Percentiles rank a stretch among this genome's conserved stretches.
These are phyloP conservation scores for Ladona fulva DNA, from an alignment of 1,140 invertebrate species.

Conservation along the genomic window DNA sequence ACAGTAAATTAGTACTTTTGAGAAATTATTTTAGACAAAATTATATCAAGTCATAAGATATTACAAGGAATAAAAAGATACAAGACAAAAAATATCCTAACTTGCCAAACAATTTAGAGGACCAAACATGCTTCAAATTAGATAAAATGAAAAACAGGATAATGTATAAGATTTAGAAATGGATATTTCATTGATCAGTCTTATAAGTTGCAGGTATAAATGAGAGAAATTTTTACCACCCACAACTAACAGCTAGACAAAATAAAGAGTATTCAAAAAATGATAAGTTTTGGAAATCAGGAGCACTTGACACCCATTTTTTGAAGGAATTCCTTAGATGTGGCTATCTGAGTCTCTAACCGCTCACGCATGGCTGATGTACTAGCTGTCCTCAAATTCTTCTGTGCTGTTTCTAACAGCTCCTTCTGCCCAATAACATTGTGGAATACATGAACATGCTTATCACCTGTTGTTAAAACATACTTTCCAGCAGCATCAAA, in stretches of 20 bases:
- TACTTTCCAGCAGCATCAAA: slow-evolving; percentile 67
- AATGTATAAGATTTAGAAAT: too few species aligned
- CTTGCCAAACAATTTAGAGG: too few species aligned
- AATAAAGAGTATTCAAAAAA: background rate
- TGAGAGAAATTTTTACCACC: background rate
- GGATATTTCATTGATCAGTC: background rate
- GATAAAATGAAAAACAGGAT: too few species aligned
- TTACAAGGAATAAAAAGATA: too few species aligned
- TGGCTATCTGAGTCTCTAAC: background rate
- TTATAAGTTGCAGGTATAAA: background rate
- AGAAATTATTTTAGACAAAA: too few species aligned
- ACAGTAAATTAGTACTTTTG: too few species aligned
- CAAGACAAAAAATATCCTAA: too few species aligned
- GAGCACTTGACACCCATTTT: slow-evolving; percentile 1
- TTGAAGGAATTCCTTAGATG: background rate
- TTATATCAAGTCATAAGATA: too few species aligned
- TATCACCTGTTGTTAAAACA: slow-evolving; percentile 65
- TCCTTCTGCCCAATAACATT: slow-evolving; percentile 57
- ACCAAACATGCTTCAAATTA: too few species aligned
- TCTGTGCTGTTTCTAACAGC: background rate
- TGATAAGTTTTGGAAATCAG: background rate
- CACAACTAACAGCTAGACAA: background rate
- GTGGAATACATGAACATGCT: slow-evolving; percentile 65
- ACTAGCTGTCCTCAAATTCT: background rate
- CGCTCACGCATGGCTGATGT: background rate